Evolutionary conservation across 2,113 vertebrate genomes (phyloP), one percentile per base, ranked within the genome.

Genomic region (Nicator chloris): DNA sequence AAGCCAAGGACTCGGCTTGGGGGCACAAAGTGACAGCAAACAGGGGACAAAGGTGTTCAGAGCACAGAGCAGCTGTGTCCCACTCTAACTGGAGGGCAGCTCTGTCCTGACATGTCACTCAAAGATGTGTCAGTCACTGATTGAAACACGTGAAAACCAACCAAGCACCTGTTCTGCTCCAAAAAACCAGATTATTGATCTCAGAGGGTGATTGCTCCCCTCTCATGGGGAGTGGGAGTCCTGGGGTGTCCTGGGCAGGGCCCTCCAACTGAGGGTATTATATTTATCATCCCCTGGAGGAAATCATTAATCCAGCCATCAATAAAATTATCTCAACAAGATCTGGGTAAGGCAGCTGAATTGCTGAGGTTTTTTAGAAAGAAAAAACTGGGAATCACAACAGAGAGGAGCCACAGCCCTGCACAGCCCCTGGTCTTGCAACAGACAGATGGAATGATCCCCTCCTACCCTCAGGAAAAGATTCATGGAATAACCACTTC

Each of bases 1-100:
- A 51, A 57, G 13, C 13, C 9, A 0, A 51, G 51, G 37, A 13
- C 13, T 16, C 0, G 0, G 33, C 30, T 60, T 56, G 19, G 61
- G 33, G 61, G 75, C 40, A 61, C 5, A 53, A 75, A 68, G 5
- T 18, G 35, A 19, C 44, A 50, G 49, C 68, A 68, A 42, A 40
- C 0, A 59, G 44, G 54, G 63, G 11, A 60, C 70, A 86, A 24
- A 26, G 2, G 9, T 22, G 57, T 4, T 12, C 11, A 7, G 5
- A 33, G 69, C 7, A 26, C 8, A 39, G 13, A 42, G 45, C 51
- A 24, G 71, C 68, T 35, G 45, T 3, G 40, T 2, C 39, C 69
- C n/a, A 15, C 1, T 35, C 33, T 11, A 44, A 44, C 49, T 13
- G 4, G 14, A 37, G 50, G 35, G 59, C 8, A 70, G 57, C 51